Conservation (phyloP, 2,113 vertebrate species). For the Calidris pugnax region DNA sequence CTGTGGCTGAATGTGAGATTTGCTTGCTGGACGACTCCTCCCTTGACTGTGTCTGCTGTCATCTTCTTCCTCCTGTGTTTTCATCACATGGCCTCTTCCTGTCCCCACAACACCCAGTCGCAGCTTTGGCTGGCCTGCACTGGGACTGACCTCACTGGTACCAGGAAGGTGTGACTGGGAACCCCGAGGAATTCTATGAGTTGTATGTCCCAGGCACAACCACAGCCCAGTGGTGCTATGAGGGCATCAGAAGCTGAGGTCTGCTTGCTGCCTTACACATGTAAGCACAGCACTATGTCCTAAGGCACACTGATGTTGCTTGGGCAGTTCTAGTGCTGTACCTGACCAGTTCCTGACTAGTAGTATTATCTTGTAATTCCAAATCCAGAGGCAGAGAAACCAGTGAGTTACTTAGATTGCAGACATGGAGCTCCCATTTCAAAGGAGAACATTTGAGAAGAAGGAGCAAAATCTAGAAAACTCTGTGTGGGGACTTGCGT, state of each 20-base stretch:
- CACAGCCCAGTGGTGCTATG: not conserved
- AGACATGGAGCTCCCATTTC: not conserved
- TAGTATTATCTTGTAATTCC: not conserved
- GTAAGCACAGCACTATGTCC: not conserved
- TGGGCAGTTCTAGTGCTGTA: not conserved
- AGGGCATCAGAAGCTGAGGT: not conserved
- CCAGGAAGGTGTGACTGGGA: not conserved
- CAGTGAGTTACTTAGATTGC: not conserved
- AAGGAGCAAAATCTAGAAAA: not conserved
- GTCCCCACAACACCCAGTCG: not conserved
- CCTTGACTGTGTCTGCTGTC: not conserved
- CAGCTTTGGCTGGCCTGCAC: not conserved
- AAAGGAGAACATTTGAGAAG: not conserved
- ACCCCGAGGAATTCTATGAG: rapidly evolving
- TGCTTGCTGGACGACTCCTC: not conserved
- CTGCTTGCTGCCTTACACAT: not conserved
- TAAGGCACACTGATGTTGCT: not conserved
- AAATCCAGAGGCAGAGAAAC: not conserved
- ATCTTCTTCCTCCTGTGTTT: not conserved
- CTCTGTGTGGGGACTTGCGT: slow-evolving; percentile 15
- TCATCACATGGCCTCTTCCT: not conserved
- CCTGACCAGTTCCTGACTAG: not conserved
- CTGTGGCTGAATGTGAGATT: not conserved
- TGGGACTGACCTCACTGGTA: not conserved
- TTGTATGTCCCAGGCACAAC: not conserved